These are phyloP conservation scores for Lanius ludovicianus DNA, from an alignment of 2,113 vertebrate species.

Conservation along the genomic window DNA sequence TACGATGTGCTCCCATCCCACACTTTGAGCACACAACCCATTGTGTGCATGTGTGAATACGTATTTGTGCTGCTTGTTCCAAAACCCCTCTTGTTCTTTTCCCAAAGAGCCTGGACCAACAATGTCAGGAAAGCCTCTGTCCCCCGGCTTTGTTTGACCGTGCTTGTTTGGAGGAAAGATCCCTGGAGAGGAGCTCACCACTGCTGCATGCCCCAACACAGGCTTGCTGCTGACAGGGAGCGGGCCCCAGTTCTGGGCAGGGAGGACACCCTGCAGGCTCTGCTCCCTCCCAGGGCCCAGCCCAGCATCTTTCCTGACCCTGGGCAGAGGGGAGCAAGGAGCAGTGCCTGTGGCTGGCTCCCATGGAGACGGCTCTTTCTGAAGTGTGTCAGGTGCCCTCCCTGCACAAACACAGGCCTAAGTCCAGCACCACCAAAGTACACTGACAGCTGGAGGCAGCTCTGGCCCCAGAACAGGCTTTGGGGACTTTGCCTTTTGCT, in stretches of 20 bases:
- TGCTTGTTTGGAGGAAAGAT: conserved; percentile 3
- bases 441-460: neutral
- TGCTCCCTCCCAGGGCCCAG: neutral
- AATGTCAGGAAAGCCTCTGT: conserved; percentile 29
- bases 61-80: neutral
- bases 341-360: accelerated
- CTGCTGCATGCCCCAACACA: accelerated
- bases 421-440: conserved; percentile 20
- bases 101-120: neutral
- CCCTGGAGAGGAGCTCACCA: neutral
- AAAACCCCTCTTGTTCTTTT: neutral
- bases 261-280: neutral
- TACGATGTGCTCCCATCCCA: neutral
- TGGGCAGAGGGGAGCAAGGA: neutral
- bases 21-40: neutral
- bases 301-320: accelerated
- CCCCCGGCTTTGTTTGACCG: neutral
- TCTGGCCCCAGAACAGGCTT: neutral
- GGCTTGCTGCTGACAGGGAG: neutral
- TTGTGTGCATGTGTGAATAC: neutral
- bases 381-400: neutral
- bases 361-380: neutral
- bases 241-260: neutral
- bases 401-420: conserved; percentile 14
- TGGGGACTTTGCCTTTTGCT: conserved; percentile 21